Conservation (phyloP, 2,888 invertebrate genomes). For the Acrobeloides nanus region DNA sequence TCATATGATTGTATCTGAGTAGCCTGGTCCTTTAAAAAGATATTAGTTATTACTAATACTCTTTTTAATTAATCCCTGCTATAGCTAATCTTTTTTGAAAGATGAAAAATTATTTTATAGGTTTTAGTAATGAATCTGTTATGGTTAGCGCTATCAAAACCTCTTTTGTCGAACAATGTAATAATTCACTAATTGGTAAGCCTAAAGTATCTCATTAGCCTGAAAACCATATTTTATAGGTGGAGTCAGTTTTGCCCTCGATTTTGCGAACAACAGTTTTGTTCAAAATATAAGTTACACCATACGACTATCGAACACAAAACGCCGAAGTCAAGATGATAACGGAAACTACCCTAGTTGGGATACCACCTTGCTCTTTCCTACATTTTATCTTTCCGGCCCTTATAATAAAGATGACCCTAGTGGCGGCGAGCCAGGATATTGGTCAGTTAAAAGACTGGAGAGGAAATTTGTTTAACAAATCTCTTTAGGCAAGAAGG, state of each 20-base stretch:
- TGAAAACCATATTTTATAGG: no score
- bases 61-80: no score
- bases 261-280: constrained; percentile 18
- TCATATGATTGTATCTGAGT: no score
- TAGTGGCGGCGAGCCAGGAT: constrained; percentile 54
- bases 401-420: constrained; percentile 32
- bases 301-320: constrained; percentile 43
- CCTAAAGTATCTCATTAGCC: no score
- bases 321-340: constrained; percentile 14
- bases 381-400: constrained; percentile 33
- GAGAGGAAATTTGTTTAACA: no score
- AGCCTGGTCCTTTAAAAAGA: no score
- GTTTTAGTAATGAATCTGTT: no score
- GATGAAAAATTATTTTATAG: constrained; percentile 46
- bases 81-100: no score
- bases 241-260: constrained; percentile 39
- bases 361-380: constrained; percentile 33
- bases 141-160: no score
- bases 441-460: no score
- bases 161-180: constrained; percentile 34
- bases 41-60: no score
- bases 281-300: constrained; percentile 29
- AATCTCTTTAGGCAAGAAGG: no score
- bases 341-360: constrained; percentile 23
- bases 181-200: constrained; percentile 39